Evolutionary conservation across 2,888 invertebrate genomes (phyloP).

Genomic region (Tipula confusa): DNA sequence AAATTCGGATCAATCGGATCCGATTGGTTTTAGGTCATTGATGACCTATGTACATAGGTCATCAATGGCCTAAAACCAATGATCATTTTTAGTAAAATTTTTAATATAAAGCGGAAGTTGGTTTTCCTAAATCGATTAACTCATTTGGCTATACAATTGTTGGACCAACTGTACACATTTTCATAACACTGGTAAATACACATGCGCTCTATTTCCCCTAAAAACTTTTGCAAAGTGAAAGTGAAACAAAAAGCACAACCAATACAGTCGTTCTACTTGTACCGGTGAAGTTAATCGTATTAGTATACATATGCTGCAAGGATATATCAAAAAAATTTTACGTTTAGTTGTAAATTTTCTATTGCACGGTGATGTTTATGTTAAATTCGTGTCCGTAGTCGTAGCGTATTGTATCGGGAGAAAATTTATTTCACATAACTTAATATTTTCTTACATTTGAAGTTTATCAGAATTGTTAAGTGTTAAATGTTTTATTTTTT

Average conservation of each 20-base stretch:
- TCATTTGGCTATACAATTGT: too few relatives aligned
- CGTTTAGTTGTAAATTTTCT: neutral
- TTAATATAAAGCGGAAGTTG: too few relatives aligned
- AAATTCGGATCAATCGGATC: too few relatives aligned
- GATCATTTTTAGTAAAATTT: too few relatives aligned
- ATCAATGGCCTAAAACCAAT: too few relatives aligned
- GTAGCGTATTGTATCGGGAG: neutral
- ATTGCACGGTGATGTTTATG: neutral
- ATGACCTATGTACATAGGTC: too few relatives aligned
- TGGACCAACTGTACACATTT: neutral
- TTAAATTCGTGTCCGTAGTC: neutral
- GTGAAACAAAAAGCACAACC: neutral
- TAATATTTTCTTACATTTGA: neutral
- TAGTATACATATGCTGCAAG: neutral
- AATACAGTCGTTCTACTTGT: neutral
- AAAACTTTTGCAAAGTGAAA: neutral
- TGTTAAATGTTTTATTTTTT: neutral
- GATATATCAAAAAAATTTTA: neutral
- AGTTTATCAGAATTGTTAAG: neutral
- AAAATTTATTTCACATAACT: neutral
- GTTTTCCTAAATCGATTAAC: too few relatives aligned
- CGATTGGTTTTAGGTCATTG: too few relatives aligned
- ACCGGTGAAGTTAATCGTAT: neutral
- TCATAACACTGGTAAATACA: neutral
- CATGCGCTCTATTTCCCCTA: neutral